Evolutionary conservation across 2,113 vertebrate genomes (phyloP), one percentile per base, ranked within the genome.

Genomic region (Lathamus discolor): DNA sequence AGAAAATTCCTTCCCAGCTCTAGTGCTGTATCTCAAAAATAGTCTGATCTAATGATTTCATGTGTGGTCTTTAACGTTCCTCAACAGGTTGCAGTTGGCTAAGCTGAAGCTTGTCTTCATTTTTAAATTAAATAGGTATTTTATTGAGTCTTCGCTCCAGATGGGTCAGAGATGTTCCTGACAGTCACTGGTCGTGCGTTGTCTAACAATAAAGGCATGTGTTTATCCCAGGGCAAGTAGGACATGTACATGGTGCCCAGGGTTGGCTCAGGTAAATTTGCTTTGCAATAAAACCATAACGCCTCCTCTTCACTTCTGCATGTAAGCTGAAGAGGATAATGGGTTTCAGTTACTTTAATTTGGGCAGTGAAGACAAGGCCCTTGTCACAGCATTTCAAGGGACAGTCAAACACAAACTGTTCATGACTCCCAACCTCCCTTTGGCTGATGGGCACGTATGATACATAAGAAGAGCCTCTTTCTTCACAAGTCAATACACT

Each of bases 381-480:
- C 75, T 89, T 88, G 90, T 96, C 95, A 91, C 44, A 48, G 52
- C 41, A 66, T 57, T 88, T 72, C 92, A 63, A 66, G 90, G 77
- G 91, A 90, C 39, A 81, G 72, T 74, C 9, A 8, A 95, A 83
- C 28, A 46, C 67, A 73, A 73, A 69, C 74, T 52, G 57, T 20
- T 64, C 62, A 9, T 16, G 39, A 35, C 27, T 95, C 48, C 39
- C 69, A 87, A 43, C 49, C 44, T 85, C 44, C 39, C n/a, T 66
- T 31, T 62, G 29, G 44, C 76, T n/a, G 81, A 91, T 75, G 61
- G 29, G 46, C 91, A 95, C 4, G 3, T 90, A 90, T 35, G 27
- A 62, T 49, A 62, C 49, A 33, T 52, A 92, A 96, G 86, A 96
- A 97, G 73, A 95, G 92, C 27, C 75, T 85, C 87, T 95, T 96